Base-by-base conservation (phyloP, 2,113 vertebrate genomes). In the Alouatta palliata region DNA sequence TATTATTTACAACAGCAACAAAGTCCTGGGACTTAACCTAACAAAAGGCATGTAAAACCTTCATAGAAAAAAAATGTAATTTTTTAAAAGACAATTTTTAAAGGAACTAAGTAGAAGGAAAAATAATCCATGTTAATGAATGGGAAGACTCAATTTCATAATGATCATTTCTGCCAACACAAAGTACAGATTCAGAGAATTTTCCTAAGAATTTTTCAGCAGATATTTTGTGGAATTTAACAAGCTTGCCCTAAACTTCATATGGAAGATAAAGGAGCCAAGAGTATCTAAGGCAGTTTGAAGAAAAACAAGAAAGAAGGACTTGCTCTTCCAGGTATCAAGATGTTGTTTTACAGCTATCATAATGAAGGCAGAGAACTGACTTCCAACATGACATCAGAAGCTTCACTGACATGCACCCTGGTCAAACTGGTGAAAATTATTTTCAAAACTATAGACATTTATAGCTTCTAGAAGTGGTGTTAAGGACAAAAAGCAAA, bases 131-230 rank as follows among this genome's bases (percentile, higher is more conserved):
- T 52, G 35, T 85, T 92, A 47, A 49, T 49, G 40, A 93, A 32
- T 77, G 47, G 64, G 73, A 93, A 70, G 5, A 45, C 27, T 77
- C 19, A 8, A 4, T 68, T 77, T 43, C 19, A 14, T 79, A 70
- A 93, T 23, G n/a, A 87, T 87, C 47, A 35, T 35, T 77, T 79
- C n/a, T 27, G 23, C 25, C 35, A 85, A 61, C n/a, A 21, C 45
- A 77, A 66, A 93, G 11, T 85, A 84, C 52, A 75, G 84, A 92
- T 76, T 76, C n/a, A 93, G 47, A 71, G 20, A 68, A 79, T 87
- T 77, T 43, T 77, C n/a, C 68, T 79, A 54, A 77, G 47, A 86
- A 77, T 54, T 10, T 54, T 14, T 56, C 43, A 54, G 25, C n/a
- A 40, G 17, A 17, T 30, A 52, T 45, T 85, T 76, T 76, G 12